phyloP scores from a whole-genome alignment of 1,140 invertebrate genomes.

The Drosophila erecta region DNA sequence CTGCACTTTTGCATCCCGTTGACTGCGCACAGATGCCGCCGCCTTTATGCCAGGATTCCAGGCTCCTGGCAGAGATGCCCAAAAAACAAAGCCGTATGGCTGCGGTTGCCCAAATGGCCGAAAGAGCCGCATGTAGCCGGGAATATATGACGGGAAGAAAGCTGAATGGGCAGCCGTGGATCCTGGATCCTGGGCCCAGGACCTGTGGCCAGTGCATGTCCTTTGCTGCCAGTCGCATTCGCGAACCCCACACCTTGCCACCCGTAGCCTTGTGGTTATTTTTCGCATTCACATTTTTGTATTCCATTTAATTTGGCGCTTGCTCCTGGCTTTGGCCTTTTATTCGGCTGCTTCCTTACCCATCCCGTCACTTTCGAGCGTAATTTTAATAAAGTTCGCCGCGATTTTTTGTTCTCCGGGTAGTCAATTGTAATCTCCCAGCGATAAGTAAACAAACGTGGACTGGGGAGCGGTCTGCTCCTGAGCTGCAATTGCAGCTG shows the following conservation, averaged over 20 bases:
- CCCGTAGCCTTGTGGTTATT: conserved; percentile 15
- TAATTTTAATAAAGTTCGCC: conserved; percentile 79
- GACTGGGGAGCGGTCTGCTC: conserved; percentile 22
- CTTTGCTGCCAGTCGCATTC: conserved; percentile 63
- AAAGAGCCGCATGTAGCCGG: too few relatives aligned
- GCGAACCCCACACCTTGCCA: too few relatives aligned
- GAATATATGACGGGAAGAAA: too few relatives aligned
- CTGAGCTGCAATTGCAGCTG: conserved; percentile 44
- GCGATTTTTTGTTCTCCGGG: conserved; percentile 53
- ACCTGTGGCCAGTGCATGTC: conserved; percentile 43
- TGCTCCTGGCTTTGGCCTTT: conserved; percentile 46
- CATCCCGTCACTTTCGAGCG: conserved; percentile 22
- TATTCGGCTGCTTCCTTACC: conserved; percentile 13
- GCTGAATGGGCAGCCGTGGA: too few relatives aligned
- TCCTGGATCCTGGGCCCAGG: not conserved
- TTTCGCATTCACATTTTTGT: conserved; percentile 32
- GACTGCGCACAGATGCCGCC: conserved; percentile 50
- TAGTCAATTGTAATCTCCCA: conserved; percentile 74
- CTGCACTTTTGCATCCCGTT: conserved; percentile 77
- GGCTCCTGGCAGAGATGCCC: not conserved
- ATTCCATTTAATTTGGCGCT: conserved; percentile 73
- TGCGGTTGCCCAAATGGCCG: too few relatives aligned
- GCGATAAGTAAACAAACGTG: conserved; percentile 70
- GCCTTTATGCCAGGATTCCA: not conserved
- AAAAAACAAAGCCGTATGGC: too few relatives aligned